Conservation (phyloP, 2,113 vertebrate genomes). For the Oxyruncus cristatus region DNA sequence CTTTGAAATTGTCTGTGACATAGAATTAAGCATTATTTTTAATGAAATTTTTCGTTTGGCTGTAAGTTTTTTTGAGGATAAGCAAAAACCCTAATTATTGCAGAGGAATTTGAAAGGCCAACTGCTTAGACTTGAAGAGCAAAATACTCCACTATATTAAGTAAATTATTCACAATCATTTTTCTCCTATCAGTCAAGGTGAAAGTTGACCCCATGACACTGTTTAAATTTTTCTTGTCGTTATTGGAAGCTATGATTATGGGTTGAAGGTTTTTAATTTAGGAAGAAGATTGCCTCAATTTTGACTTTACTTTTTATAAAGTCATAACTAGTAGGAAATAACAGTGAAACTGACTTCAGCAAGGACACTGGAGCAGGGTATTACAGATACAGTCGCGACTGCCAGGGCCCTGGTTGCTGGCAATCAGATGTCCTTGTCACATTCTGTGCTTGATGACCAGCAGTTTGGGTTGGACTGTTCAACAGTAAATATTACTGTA, state of each 20-base stretch:
- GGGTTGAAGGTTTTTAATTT: not conserved
- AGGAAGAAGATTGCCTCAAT: not conserved
- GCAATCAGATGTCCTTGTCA: slow-evolving; percentile 21
- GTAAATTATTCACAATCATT: not conserved
- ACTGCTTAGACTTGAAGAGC: not conserved
- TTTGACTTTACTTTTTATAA: not conserved
- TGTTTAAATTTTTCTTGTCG: not conserved
- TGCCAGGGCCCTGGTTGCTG: not conserved
- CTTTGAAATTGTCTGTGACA: not conserved
- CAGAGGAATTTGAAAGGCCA: not conserved
- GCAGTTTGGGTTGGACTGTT: not conserved
- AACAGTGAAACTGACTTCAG: not conserved
- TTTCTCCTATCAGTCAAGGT: not conserved
- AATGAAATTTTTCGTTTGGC: not conserved
- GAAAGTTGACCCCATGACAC: not conserved
- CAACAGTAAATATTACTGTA: not conserved
- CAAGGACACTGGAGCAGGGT: not conserved
- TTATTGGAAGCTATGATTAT: not conserved
- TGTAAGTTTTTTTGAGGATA: not conserved
- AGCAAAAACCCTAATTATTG: not conserved
- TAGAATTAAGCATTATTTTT: not conserved
- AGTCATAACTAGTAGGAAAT: not conserved
- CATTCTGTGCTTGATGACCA: not conserved
- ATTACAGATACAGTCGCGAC: not conserved
- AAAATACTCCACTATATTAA: not conserved